These are phyloP conservation scores for Eilema griseolum DNA, from an alignment of 2,888 invertebrate species.

Conservation along the genomic window DNA sequence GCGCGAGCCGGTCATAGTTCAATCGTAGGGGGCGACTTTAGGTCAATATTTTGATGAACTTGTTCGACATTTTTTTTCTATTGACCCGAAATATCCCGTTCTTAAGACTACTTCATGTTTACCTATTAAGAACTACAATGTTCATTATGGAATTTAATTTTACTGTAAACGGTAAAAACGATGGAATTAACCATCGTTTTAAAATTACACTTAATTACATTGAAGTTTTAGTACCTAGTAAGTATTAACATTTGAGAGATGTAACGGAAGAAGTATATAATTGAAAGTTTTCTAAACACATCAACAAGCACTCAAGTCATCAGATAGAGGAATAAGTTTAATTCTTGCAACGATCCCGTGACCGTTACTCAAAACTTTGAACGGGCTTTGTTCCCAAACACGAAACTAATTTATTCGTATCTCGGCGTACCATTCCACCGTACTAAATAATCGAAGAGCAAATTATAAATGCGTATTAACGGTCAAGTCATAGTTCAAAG, in stretches of 20 bases:
- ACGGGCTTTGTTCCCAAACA: slow-evolving; percentile 84
- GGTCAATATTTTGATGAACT: slow-evolving; percentile 43
- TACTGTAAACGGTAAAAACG: background rate
- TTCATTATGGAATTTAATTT: background rate
- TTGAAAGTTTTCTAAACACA: slow-evolving; percentile 64
- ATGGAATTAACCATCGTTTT: background rate
- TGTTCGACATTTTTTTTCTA: background rate
- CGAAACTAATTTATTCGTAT: slow-evolving; percentile 86
- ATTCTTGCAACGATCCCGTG: slow-evolving; percentile 80
- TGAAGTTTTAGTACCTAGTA: background rate
- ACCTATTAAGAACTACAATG: slow-evolving; percentile 6
- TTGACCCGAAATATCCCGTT: background rate
- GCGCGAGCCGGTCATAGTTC: slow-evolving; percentile 59
- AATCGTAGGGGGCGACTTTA: slow-evolving; percentile 49
- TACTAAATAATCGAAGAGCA: slow-evolving; percentile 85
- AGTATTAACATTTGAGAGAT: slow-evolving; percentile 12
- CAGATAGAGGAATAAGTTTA: slow-evolving; percentile 74
- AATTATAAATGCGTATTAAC: slow-evolving; percentile 87
- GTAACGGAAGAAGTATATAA: slow-evolving; percentile 53
- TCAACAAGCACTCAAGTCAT: slow-evolving; percentile 68
- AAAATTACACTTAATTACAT: slow-evolving; percentile 6
- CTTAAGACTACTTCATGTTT: background rate
- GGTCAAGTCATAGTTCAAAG: slow-evolving; percentile 87
- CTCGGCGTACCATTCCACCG: slow-evolving; percentile 75
- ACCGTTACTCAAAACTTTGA: slow-evolving; percentile 84